phyloP scores from a whole-genome alignment of 2,113 vertebrate genomes.

The Ancistrus triradiatus region DNA sequence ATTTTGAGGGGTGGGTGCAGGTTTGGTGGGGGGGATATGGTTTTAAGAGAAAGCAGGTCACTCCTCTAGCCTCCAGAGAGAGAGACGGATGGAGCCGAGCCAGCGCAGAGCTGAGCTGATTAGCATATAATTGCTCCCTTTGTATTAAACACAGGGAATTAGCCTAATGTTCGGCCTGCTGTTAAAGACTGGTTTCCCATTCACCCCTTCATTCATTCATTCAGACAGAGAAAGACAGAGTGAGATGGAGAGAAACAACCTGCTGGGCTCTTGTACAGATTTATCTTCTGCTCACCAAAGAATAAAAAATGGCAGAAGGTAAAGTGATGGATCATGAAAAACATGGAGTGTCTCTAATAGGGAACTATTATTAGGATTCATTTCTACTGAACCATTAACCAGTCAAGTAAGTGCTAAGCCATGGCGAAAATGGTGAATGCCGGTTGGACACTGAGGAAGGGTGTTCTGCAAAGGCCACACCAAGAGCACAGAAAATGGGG shows the following conservation, averaged over 20 bases:
- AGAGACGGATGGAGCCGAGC: slow-evolving; percentile 58
- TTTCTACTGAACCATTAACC: too few relatives aligned
- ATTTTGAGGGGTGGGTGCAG: background rate
- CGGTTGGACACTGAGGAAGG: too few relatives aligned
- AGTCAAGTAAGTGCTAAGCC: too few relatives aligned
- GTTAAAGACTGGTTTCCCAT: slow-evolving; percentile 44
- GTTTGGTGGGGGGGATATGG: slow-evolving; percentile 11
- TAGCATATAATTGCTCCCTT: slow-evolving; percentile 79
- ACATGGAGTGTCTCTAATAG: too few relatives aligned
- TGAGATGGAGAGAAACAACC: slow-evolving; percentile 26
- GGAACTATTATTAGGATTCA: too few relatives aligned
- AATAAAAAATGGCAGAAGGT: too few relatives aligned
- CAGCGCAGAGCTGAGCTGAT: slow-evolving; percentile 70
- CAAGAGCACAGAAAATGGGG: too few relatives aligned
- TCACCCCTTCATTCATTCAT: slow-evolving; percentile 39
- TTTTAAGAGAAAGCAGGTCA: slow-evolving; percentile 47
- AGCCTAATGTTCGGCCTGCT: slow-evolving; percentile 49
- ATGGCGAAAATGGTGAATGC: too few relatives aligned
- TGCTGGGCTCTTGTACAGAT: too few relatives aligned
- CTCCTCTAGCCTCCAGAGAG: slow-evolving; percentile 28
- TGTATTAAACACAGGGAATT: slow-evolving; percentile 71
- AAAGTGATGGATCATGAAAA: too few relatives aligned
- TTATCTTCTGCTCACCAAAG: too few relatives aligned
- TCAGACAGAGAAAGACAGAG: slow-evolving; percentile 20
- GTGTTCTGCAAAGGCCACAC: too few relatives aligned